Evolutionary conservation across 2,888 invertebrate species (phyloP).

Genomic region (Idaea biselata): DNA sequence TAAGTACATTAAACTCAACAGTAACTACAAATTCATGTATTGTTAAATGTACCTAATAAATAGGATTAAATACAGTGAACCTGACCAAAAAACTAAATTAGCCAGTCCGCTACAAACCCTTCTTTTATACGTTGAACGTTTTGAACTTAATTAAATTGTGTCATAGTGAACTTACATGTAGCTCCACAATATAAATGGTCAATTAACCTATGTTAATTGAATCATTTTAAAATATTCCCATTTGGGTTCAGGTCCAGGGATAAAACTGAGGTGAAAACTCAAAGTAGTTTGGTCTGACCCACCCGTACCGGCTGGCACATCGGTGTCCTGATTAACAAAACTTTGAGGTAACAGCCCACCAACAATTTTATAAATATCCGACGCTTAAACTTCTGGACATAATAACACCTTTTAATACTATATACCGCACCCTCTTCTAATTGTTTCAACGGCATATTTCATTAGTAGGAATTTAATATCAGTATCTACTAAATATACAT

Average conservation of each 20-base stretch:
- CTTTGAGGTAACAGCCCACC: slow-evolving; percentile 40
- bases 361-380: slow-evolving; percentile 18
- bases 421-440: neutral
- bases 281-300: slow-evolving; percentile 52
- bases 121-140: slow-evolving; percentile 17
- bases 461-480: neutral
- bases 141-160: slow-evolving; percentile 31
- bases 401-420: slow-evolving; percentile 2
- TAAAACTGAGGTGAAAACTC: slow-evolving; percentile 49
- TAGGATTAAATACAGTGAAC: slow-evolving; percentile 2
- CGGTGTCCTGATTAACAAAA: slow-evolving; percentile 69
- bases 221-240: slow-evolving; percentile 64
- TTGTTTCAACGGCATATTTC: neutral
- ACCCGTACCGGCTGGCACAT: slow-evolving; percentile 32
- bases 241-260: slow-evolving; percentile 47
- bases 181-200: slow-evolving; percentile 45
- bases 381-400: slow-evolving; percentile 1
- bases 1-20: neutral
- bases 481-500: neutral
- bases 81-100: slow-evolving; percentile 23
- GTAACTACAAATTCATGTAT: neutral
- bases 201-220: slow-evolving; percentile 64
- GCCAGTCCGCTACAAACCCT: slow-evolving; percentile 17
- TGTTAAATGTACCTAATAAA: neutral
- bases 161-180: slow-evolving; percentile 33